phyloP scores from a whole-genome alignment of 1,140 invertebrate genomes.

The Heliothis subflexa region DNA sequence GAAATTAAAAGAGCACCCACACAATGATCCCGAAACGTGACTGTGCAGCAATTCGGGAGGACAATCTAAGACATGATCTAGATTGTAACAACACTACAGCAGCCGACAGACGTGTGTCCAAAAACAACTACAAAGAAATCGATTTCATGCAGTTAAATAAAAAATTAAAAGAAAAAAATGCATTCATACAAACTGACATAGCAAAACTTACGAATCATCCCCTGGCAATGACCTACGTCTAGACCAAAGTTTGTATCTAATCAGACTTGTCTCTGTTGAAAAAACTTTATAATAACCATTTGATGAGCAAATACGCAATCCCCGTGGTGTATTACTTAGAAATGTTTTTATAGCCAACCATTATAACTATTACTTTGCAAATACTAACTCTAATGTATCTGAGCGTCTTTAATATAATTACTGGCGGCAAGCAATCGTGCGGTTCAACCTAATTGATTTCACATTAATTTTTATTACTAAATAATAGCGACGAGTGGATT shows the following conservation, averaged over 20 bases:
- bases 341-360: constrained; percentile 63
- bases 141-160: constrained; percentile 74
- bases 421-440: constrained; percentile 58
- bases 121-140: constrained; percentile 83
- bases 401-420: constrained; percentile 68
- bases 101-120: constrained; percentile 70
- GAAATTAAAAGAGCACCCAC: constrained; percentile 74
- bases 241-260: constrained; percentile 59
- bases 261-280: constrained; percentile 56
- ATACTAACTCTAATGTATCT: constrained; percentile 59
- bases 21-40: constrained; percentile 79
- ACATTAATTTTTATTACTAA: constrained; percentile 60
- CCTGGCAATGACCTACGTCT: constrained; percentile 78
- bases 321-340: constrained; percentile 56
- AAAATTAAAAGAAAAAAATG: constrained; percentile 73
- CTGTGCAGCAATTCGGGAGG: constrained; percentile 73
- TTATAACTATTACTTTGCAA: constrained; percentile 64
- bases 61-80: constrained; percentile 83
- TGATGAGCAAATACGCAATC: constrained; percentile 70
- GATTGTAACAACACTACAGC: constrained; percentile 78
- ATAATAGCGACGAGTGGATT: constrained; percentile 46
- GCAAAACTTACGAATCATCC: constrained; percentile 82
- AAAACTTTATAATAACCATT: constrained; percentile 60
- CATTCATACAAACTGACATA: constrained; percentile 66
- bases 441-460: constrained; percentile 65